Percentiles rank a stretch among this genome's conserved stretches.
phyloP scores from a whole-genome alignment of 2,797 vertebrate genomes.

The Novumbra hubbsi region DNA sequence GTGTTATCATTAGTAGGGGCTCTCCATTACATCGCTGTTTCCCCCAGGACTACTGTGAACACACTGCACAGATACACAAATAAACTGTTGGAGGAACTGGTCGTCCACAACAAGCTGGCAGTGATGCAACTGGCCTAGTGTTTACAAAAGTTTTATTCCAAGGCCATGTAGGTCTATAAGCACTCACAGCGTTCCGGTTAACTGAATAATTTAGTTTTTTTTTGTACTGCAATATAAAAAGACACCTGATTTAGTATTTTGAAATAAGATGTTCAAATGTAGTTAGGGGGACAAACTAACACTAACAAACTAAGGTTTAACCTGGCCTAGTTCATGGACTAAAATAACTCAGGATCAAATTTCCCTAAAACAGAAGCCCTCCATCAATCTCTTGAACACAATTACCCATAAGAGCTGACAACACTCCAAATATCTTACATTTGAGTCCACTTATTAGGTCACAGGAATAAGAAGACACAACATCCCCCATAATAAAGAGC shows the following conservation, averaged over 20 bases:
- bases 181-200: neutral
- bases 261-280: constrained; percentile 1
- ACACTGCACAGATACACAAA: constrained; percentile 38
- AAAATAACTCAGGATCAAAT: constrained; percentile 8
- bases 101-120: constrained; percentile 11
- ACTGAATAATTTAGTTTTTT: neutral
- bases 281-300: neutral
- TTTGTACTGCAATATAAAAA: neutral
- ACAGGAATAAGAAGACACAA: constrained; percentile 5
- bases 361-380: constrained; percentile 4
- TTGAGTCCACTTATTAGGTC: neutral
- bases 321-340: neutral
- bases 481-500: neutral
- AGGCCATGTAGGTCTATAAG: neutral
- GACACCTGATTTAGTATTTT: neutral
- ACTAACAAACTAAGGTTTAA: neutral
- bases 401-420: constrained; percentile 1
- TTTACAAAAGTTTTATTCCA: constrained; percentile 38
- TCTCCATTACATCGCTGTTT: constrained; percentile 61
- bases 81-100: constrained; percentile 37
- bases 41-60: constrained; percentile 39
- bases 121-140: constrained; percentile 39
- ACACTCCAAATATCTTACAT: neutral
- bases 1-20: constrained; percentile 41
- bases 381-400: neutral